Evolutionary conservation across 2,797 vertebrate genomes (phyloP).

Genomic region (Syngnathus acus): DNA sequence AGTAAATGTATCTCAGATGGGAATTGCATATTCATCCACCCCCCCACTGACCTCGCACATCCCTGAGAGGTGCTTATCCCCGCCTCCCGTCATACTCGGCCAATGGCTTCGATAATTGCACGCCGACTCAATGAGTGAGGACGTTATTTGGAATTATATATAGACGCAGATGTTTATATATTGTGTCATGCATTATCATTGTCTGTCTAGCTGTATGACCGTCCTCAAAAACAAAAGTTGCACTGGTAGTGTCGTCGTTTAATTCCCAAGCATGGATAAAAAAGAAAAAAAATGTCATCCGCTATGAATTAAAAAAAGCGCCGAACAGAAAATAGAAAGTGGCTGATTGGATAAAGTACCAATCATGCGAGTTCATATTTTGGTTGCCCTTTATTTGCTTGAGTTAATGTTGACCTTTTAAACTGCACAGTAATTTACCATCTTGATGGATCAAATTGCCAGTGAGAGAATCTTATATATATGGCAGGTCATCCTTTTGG

Average conservation of each 20-base stretch:
- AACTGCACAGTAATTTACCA: too few relatives aligned
- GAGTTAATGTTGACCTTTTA: too few relatives aligned
- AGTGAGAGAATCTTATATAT: too few relatives aligned
- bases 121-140: neutral
- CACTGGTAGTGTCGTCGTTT: neutral
- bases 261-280: too few relatives aligned
- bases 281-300: too few relatives aligned
- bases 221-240: neutral
- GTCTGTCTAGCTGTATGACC: neutral
- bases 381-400: too few relatives aligned
- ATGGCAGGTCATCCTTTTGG: neutral
- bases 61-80: neutral
- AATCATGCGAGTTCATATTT: too few relatives aligned
- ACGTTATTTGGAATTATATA: neutral
- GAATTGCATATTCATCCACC: neutral
- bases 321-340: too few relatives aligned
- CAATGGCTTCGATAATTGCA: conserved; percentile 14
- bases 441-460: too few relatives aligned
- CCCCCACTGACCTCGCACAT: neutral
- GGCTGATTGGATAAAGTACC: too few relatives aligned
- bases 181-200: neutral
- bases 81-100: neutral
- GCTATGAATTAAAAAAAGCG: too few relatives aligned
- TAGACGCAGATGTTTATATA: neutral
- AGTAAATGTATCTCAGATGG: neutral